phyloP scores from a whole-genome alignment of 2,797 vertebrate genomes.

The Leptoclinus maculatus region DNA sequence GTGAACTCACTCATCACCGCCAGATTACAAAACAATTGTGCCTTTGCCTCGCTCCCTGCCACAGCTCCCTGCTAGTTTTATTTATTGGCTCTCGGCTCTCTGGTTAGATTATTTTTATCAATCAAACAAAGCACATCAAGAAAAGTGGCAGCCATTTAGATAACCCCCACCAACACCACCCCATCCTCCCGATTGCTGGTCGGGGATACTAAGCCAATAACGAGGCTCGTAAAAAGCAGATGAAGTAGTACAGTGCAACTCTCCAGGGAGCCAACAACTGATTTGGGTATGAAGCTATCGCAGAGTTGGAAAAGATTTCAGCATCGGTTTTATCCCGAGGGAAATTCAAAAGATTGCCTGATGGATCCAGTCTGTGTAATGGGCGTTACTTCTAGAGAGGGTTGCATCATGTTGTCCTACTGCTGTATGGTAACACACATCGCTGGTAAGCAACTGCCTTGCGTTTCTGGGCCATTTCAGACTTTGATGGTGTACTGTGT shows the following conservation, averaged over 20 bases:
- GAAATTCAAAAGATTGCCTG: constrained; percentile 57
- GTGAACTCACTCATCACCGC: constrained; percentile 81
- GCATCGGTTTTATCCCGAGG: constrained; percentile 32
- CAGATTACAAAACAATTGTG: constrained; percentile 81
- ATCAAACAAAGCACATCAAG: constrained; percentile 67
- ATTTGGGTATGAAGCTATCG: constrained; percentile 50
- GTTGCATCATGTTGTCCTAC: constrained; percentile 10
- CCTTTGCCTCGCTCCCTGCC: constrained; percentile 30
- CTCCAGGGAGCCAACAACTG: constrained; percentile 45
- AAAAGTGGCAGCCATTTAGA: constrained; percentile 64
- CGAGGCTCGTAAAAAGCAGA: constrained; percentile 38
- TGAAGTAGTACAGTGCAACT: constrained; percentile 39
- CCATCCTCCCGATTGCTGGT: not conserved
- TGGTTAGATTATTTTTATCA: constrained; percentile 69
- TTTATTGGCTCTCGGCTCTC: constrained; percentile 60
- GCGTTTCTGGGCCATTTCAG: constrained; percentile 39
- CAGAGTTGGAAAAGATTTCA: constrained; percentile 52
- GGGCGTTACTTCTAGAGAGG: constrained; percentile 28
- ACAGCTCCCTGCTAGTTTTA: constrained; percentile 45
- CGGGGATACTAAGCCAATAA: constrained; percentile 44
- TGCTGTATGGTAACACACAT: constrained; percentile 8
- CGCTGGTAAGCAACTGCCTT: not conserved
- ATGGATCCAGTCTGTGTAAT: constrained; percentile 46
- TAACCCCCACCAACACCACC: not conserved
- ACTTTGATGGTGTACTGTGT: constrained; percentile 42